phyloP scores from a whole-genome alignment of 2,113 vertebrate genomes.

The Tachuris rubrigastra region DNA sequence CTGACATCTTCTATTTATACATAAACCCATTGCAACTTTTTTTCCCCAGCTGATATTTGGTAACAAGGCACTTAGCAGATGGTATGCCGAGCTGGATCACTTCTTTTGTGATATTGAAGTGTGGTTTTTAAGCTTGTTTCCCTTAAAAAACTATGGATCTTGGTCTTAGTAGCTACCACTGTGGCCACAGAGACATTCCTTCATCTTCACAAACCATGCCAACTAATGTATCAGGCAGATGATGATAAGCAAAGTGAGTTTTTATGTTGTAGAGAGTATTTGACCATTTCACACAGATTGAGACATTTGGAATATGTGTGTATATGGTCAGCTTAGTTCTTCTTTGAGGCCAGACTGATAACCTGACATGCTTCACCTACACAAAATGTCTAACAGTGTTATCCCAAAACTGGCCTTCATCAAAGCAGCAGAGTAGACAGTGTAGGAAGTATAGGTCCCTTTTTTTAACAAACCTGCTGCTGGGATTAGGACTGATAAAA shows the following conservation, averaged over 20 bases:
- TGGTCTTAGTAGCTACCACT: neutral
- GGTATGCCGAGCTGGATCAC: neutral
- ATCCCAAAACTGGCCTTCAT: neutral
- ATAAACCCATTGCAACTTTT: conserved; percentile 5
- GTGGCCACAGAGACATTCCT: neutral
- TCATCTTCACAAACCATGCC: neutral
- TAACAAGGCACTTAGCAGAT: conserved; percentile 52
- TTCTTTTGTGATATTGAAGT: conserved; percentile 11
- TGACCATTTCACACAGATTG: neutral
- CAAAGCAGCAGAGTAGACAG: neutral
- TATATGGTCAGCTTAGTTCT: neutral
- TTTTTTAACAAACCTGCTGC: neutral
- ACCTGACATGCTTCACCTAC: neutral
- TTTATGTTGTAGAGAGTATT: neutral
- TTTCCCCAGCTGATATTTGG: conserved; percentile 29
- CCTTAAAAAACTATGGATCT: neutral
- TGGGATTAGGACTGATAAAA: neutral
- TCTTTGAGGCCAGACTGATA: neutral
- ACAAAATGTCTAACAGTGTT: neutral
- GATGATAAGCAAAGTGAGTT: neutral
- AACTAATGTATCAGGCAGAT: neutral
- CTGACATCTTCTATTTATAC: conserved; percentile 57
- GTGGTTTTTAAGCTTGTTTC: neutral
- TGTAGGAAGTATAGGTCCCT: neutral
- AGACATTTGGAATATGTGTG: neutral